Evolutionary conservation across 1,140 invertebrate genomes (phyloP).

Genomic region (Rhyacophila brunnea): DNA sequence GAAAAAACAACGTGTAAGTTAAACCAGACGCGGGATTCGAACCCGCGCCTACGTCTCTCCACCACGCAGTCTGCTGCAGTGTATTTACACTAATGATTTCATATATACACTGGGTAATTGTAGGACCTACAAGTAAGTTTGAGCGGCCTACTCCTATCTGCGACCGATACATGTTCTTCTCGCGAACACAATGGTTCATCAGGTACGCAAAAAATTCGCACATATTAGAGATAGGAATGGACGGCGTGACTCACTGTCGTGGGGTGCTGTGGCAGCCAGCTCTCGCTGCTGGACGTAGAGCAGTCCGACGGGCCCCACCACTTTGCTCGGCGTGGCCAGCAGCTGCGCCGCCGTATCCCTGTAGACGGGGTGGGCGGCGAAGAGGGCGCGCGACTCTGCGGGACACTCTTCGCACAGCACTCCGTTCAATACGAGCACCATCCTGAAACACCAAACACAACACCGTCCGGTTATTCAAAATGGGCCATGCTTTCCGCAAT

Average conservation of each 20-base stretch:
- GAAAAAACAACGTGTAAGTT: no score
- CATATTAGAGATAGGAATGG: no score
- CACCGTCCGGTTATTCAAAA: no score
- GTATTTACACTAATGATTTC: no score
- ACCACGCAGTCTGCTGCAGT: no score
- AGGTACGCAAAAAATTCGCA: no score
- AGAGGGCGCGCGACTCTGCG: conserved; percentile 73
- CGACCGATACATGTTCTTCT: no score
- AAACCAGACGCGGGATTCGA: no score
- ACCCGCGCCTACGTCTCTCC: no score
- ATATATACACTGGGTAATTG: no score
- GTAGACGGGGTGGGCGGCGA: conserved; percentile 78
- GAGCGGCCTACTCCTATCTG: not conserved
- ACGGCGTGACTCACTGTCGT: conserved; percentile 83
- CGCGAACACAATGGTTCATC: no score
- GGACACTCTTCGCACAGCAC: conserved; percentile 83
- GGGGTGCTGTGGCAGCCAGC: conserved; percentile 83
- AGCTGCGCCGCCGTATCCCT: conserved; percentile 80
- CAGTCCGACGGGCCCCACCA: conserved; percentile 78
- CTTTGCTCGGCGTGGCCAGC: conserved; percentile 71
- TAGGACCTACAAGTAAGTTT: not conserved
- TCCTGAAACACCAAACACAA: conserved; percentile 49
- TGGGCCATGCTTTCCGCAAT: no score
- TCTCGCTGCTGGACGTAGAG: conserved; percentile 90
- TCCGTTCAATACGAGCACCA: conserved; percentile 86